These are phyloP conservation scores for Nothocercus nigrocapillus DNA, from an alignment of 2,113 vertebrate genomes.

Conservation along the genomic window DNA sequence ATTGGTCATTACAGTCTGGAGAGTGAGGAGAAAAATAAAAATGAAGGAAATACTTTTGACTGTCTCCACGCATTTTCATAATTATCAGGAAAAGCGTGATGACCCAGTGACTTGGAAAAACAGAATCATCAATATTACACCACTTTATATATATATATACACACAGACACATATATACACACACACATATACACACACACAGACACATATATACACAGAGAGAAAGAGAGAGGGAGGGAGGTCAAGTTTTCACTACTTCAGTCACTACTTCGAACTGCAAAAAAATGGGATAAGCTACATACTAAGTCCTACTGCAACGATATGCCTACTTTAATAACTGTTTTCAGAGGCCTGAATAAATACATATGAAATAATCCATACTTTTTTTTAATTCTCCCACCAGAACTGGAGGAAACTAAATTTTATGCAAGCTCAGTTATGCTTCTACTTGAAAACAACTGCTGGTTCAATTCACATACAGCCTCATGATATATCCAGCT, in stretches of 20 bases:
- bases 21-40: neutral
- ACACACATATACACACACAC: too few relatives aligned
- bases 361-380: neutral
- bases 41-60: neutral
- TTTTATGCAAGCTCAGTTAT: neutral
- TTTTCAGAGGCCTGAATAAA: too few relatives aligned
- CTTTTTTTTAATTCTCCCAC: neutral
- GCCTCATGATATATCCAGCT: accelerated
- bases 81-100: neutral
- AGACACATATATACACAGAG: too few relatives aligned
- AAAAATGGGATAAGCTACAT: neutral
- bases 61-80: neutral
- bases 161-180: too few relatives aligned
- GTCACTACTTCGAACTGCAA: neutral
- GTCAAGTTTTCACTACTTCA: neutral
- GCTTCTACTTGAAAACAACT: neutral
- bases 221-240: too few relatives aligned
- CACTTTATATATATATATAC: too few relatives aligned
- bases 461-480: neutral
- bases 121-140: neutral
- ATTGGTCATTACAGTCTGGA: neutral
- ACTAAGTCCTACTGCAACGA: neutral
- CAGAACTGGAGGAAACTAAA: neutral
- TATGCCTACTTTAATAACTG: neutral
- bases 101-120: neutral